Base-by-base conservation (phyloP, 2,888 invertebrate genomes). In the Patella caerulea region DNA sequence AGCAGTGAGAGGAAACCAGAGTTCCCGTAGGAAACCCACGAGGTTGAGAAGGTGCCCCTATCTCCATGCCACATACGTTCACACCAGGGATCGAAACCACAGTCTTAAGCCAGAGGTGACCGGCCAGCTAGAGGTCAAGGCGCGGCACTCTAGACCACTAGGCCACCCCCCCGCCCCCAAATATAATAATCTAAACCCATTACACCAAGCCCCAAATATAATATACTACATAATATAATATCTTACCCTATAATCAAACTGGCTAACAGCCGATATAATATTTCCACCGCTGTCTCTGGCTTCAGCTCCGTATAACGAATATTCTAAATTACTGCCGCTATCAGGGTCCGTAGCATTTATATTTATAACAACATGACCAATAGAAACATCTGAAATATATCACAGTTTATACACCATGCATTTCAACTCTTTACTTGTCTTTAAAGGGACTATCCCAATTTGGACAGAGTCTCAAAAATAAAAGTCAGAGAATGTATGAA, bases 211-310 rank as follows among this genome's bases (percentile, higher is more conserved):
- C 3, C 15, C 29, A 53, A 29, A 17, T 15, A 53, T 3, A 72
- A 15, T 69, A 4, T 24, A 15, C 15, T 14, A 2, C 34, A 24
- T 24, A 24, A 24, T 24, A 24, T 24, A 24, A 24, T 24, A 56
- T 74, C 81, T 56, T 53, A 83, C 83, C 76, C 24, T 77, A 77
- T 73, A 82, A 65, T 83, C 77, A 78, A 78, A 83, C 14, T 70
- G 73, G 19, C 3, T 2, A 45, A 55, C 34, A 15, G 52, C 14
- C 12, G n/a, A 17, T 17, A 80, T 75, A 24, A 14, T 19, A 9
- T 65, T 73, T 9, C 79, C 79, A n/a, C 76, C 78, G 71, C 71
- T 75, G 55, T 76, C 77, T 34, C 73, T 70, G 24, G 81, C 83
- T 11, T 29, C 73, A 15, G n/a, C 55, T 19, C n/a, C 55, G 0